Conservation (phyloP, 2,113 vertebrate genomes). For the Hippocampus barbouri region DNA sequence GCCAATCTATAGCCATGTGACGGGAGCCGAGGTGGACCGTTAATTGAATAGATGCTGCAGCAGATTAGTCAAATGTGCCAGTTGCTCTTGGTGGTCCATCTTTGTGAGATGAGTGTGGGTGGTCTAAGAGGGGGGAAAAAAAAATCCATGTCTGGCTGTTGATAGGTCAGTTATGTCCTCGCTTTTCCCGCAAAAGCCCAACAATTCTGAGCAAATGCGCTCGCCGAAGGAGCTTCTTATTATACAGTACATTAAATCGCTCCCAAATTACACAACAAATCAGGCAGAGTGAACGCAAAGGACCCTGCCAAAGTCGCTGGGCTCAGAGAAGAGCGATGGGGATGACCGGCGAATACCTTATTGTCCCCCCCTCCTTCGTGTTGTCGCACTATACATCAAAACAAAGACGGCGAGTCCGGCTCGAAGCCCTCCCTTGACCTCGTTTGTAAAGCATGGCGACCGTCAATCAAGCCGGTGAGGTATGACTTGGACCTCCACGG, state of each 20-base stretch:
- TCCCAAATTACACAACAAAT: conserved; percentile 64
- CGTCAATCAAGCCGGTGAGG: conserved; percentile 5
- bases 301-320: conserved; percentile 53
- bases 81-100: background rate
- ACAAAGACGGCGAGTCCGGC: conserved; percentile 12
- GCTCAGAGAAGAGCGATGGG: conserved; percentile 54
- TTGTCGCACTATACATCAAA: conserved; percentile 21
- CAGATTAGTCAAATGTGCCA: conserved; percentile 47
- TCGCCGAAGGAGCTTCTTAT: conserved; percentile 57
- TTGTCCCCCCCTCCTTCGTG: conserved; percentile 13
- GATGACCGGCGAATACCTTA: conserved; percentile 39
- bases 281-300: conserved; percentile 42
- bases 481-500: background rate
- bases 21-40: conserved; percentile 47
- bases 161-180: conserved; percentile 10
- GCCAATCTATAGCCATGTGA: conserved; percentile 62
- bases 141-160: conserved; percentile 47
- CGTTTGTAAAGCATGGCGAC: background rate
- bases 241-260: conserved; percentile 65
- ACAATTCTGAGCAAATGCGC: conserved; percentile 37
- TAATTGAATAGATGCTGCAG: conserved; percentile 64
- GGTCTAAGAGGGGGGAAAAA: conserved; percentile 9
- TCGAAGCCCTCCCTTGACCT: background rate
- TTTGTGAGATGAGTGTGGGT: background rate
- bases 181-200: conserved; percentile 21